Base-by-base conservation (phyloP, 2,888 invertebrate genomes). In the Chaetoderma sp. region DNA sequence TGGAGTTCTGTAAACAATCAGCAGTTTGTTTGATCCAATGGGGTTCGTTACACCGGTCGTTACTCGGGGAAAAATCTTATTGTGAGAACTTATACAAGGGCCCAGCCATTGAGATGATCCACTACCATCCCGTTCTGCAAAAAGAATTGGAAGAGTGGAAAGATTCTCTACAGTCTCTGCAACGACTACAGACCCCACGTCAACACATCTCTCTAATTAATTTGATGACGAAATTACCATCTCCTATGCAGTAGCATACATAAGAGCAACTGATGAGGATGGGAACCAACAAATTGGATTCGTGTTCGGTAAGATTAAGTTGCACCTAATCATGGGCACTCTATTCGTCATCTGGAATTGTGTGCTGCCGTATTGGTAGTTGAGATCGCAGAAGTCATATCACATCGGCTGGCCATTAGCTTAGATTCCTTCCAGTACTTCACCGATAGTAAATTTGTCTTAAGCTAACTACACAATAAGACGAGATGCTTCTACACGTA, bases 271-370 rank as follows among this genome's bases (percentile, higher is more conserved):
- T 21, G n/a, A 45, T 33, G 32, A n/a, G n/a, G n/a, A n/a, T n/a
- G n/a, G 52, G 39, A 47, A 50, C 16, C 18, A 30, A 42, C 45
- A 62, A 6, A 39, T 32, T 13, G 1, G 57, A 32, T 55, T 63
- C 21, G 30, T 33, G n/a, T 30, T 57, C 10, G 63, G 70, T 13
- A 67, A 68, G 50, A 21, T 54, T 28, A 63, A 57, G 39, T 66
- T n/a, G 32, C 68, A 49, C 68, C 68, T 13, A 42, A 47, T 45
- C 21, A 61, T 21, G 54, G 59, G n/a, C 56, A 47, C 44, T 56
- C 67, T 27, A 64, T 70, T 25, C 67, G 67, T 8, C 36, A 62
- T 4, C 45, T 70, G 18, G 67, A 70, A 58, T 44, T 70, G 21
- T 63, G 56, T 57, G 67, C 70, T 4, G 70, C 70, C 0, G 67